phyloP scores from a whole-genome alignment of 2,113 vertebrate species.

The Neodon shergylaensis region DNA sequence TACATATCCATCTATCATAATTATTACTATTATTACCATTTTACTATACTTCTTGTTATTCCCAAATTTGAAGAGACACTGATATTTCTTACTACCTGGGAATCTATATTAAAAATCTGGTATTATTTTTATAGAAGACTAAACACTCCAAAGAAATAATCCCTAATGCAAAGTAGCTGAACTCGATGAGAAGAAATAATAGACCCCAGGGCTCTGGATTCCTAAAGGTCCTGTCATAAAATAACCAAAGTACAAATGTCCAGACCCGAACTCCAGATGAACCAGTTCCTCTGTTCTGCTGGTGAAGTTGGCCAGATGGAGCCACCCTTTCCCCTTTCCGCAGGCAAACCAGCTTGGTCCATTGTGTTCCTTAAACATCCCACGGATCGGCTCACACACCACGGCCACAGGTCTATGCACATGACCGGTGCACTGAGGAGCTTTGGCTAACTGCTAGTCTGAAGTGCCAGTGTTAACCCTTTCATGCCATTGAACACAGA shows the following conservation, averaged over 20 bases:
- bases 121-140: slow-evolving; percentile 11
- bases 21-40: background rate
- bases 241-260: background rate
- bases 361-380: background rate
- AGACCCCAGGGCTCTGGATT: background rate
- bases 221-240: background rate
- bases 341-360: background rate
- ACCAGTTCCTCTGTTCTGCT: background rate
- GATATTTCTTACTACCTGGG: background rate
- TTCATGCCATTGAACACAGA: background rate
- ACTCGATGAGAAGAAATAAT: background rate
- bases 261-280: background rate
- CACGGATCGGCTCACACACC: background rate
- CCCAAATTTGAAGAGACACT: background rate
- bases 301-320: background rate
- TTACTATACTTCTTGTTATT: background rate
- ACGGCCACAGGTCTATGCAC: background rate
- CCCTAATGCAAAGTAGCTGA: background rate
- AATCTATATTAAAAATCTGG: background rate
- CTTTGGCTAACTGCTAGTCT: background rate
- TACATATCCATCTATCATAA: background rate
- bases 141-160: background rate
- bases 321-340: background rate
- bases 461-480: background rate
- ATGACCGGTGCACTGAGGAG: background rate